Evolutionary conservation across 1,140 invertebrate genomes (phyloP).

Genomic region (Palaemon carinicauda): DNA sequence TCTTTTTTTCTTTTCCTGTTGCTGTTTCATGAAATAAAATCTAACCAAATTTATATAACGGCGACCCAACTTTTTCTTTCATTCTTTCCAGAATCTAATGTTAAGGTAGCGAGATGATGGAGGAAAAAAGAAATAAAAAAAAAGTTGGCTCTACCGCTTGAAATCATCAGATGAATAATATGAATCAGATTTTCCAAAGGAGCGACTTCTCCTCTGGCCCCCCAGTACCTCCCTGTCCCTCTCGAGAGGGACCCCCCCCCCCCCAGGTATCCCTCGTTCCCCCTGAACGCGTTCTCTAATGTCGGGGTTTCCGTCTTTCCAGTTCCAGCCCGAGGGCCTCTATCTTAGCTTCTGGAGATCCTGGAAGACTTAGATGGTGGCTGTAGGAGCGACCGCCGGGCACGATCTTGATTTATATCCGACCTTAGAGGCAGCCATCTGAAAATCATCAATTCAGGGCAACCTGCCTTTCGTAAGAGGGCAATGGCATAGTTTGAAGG

Average conservation of each 20-base stretch:
- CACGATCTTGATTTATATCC: slow-evolving; percentile 20
- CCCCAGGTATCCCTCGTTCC: not conserved
- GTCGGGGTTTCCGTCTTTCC: slow-evolving; percentile 20
- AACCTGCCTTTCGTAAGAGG: not conserved
- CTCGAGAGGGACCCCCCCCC: too few species aligned
- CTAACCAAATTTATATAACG: too few species aligned
- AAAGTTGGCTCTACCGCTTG: too few species aligned
- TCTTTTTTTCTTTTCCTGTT: too few species aligned
- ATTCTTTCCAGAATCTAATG: too few species aligned
- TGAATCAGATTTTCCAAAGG: too few species aligned
- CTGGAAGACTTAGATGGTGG: slow-evolving; percentile 22
- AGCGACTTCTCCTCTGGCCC: not conserved
- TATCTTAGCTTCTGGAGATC: slow-evolving; percentile 27
- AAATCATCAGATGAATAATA: too few species aligned
- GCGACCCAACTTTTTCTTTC: too few species aligned
- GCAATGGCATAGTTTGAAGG: not conserved
- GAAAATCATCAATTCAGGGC: slow-evolving; percentile 41
- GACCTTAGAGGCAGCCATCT: slow-evolving; percentile 17
- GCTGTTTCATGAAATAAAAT: too few species aligned
- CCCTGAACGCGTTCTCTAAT: not conserved
- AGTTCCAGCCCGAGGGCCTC: slow-evolving; percentile 6
- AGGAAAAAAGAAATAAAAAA: too few species aligned
- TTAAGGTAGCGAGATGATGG: too few species aligned
- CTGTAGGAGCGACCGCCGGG: slow-evolving; percentile 33
- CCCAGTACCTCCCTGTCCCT: not conserved